These are phyloP conservation scores for Irena cyanogastra DNA, from an alignment of 2,113 vertebrate genomes.

Conservation along the genomic window DNA sequence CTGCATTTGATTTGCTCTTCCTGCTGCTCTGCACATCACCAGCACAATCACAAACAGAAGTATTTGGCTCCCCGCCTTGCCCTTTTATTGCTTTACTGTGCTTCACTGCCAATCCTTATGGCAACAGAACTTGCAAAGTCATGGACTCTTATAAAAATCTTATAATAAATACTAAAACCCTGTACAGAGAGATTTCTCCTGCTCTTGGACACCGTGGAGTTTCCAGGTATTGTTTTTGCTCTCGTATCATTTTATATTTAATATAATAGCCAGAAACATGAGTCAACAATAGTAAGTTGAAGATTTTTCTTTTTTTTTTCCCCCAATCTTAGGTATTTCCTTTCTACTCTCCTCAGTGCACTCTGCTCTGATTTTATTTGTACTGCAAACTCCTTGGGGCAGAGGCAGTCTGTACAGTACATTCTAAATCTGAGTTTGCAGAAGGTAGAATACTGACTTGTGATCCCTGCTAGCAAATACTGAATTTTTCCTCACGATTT, in stretches of 20 bases:
- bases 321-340: constrained; percentile 6
- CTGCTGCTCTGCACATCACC: constrained; percentile 57
- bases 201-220: background rate
- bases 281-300: constrained; percentile 49
- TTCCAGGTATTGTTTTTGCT: constrained; percentile 65
- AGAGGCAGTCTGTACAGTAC: background rate
- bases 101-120: constrained; percentile 60
- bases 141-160: constrained; percentile 44
- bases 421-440: background rate
- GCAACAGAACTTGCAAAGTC: constrained; percentile 67
- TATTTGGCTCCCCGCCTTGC: constrained; percentile 43
- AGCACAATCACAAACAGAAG: constrained; percentile 63
- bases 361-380: background rate
- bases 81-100: constrained; percentile 63
- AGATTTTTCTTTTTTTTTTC: background rate
- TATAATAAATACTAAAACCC: background rate
- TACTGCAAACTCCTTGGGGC: background rate
- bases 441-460: background rate
- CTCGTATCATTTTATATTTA: constrained; percentile 40
- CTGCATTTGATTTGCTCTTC: constrained; percentile 57
- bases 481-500: background rate
- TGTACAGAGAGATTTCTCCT: background rate
- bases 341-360: background rate
- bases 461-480: background rate
- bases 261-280: constrained; percentile 64